Evolutionary conservation across 2,113 vertebrate species (phyloP), one percentile per base, ranked within the genome.

Genomic region (Acanthisitta chloris): DNA sequence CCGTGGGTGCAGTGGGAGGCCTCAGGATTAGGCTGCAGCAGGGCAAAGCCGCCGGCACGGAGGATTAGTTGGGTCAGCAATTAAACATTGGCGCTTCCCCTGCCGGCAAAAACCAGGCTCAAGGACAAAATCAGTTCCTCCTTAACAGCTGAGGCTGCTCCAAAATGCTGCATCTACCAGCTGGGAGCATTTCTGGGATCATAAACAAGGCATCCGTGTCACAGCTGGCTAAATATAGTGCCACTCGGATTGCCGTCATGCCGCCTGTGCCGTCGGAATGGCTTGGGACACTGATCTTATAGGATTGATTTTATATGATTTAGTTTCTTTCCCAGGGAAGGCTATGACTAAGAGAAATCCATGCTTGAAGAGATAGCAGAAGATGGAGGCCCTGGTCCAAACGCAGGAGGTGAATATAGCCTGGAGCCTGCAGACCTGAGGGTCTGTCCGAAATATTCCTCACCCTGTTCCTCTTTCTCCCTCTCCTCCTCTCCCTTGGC

Each of bases 221-320:
- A 61, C 17, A 42, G 80, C 51, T 13, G 38, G 45, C 94, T 97
- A 97, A 97, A 97, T 97, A 95, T 97, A 97, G 97, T 36, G 73
- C 65, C 67, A 23, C 64, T 81, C 9, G 40, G 12, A 69, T 94
- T 69, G 92, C 74, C 76, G 93, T 54, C 80, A 6, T 31, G 73
- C 91, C 40, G 91, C 86, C 66, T 66, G 90, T 84, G 91, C 91
- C 61, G 28, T 54, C 65, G 29, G 82, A 38, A 59, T 72, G 31
- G 40, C 79, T 94, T 14, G 77, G 34, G 19, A 5, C 23, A 12
- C 48, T 14, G 64, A 31, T 25, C 54, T 31, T 1, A 6, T n/a
- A n/a, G n/a, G n/a, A n/a, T 12, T 7, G 23, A 17, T n/a, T 43
- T 34, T 73, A 10, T 24, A 34, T 26, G 8, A 2, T 55, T 49